Evolutionary conservation across 2,113 vertebrate genomes (phyloP), one percentile per base, ranked within the genome.

Genomic region (Gymnarchus niloticus): DNA sequence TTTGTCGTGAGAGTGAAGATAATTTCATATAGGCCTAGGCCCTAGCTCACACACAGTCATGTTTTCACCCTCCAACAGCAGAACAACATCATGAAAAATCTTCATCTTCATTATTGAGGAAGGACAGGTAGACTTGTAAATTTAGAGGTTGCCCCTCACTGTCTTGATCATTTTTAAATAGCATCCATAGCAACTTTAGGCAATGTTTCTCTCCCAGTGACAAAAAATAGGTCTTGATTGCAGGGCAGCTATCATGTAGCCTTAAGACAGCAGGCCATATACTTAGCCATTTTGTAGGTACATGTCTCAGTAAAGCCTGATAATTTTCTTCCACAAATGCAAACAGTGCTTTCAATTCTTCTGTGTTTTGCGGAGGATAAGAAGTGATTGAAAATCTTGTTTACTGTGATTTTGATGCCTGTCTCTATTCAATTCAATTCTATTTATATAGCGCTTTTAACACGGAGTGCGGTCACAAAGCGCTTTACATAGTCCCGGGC

Each of bases 11-110:
- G 86, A 73, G 56, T 86, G 61, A 51, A 56, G 21, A 87, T 23
- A 19, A 86, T 87, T 8, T 86, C 80, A 81, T 86, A 83, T 83
- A 89, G n/a, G n/a, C n/a, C n/a, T n/a, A n/a, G n/a, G n/a, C n/a
- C n/a, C n/a, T n/a, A n/a, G 19, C 85, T 87, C 85, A 82, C 83
- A 86, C 83, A 85, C 57, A 56, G 87, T 87, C n/a, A 7, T 5
- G 7, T 84, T 46, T 1, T 88, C 33, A 84, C 76, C 84, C 56
- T 89, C 78, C 82, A 88, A 78, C 56, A 56, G 81, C 59, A 87
- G 84, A 0, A 88, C 41, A 59, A 82, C 37, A 51, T 85, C 82
- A 85, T 87, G 84, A 82, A 89, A 85, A 21, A 83, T 88, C 85
- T 89, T 86, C 19, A 88, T 54, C n/a, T 61, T 51, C 49, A 61